Evolutionary conservation across 2,113 vertebrate genomes (phyloP).

Genomic region (Pelodiscus sinensis): DNA sequence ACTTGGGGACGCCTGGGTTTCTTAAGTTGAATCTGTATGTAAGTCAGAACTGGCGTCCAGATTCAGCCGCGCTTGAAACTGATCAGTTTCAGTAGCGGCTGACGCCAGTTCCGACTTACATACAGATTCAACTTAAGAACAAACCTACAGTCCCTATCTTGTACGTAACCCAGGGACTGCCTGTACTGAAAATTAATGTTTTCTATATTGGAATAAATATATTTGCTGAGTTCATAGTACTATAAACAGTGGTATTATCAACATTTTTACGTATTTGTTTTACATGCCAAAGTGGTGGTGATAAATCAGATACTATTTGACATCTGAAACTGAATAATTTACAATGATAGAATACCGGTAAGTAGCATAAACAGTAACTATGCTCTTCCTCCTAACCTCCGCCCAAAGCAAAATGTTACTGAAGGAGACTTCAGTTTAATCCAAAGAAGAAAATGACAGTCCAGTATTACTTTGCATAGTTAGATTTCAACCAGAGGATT

Average conservation of each 20-base stretch:
- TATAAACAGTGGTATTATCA: background rate
- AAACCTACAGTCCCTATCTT: too few relatives aligned
- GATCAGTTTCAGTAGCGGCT: too few relatives aligned
- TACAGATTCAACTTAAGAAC: too few relatives aligned
- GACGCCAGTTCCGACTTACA: too few relatives aligned
- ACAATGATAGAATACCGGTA: background rate
- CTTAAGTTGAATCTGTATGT: too few relatives aligned
- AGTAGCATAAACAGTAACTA: background rate
- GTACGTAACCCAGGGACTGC: too few relatives aligned
- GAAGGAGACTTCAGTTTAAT: background rate
- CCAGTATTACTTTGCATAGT: background rate
- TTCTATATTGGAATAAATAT: background rate
- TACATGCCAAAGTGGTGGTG: background rate
- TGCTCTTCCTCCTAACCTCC: background rate
- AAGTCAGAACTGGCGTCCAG: too few relatives aligned
- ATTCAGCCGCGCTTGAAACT: too few relatives aligned
- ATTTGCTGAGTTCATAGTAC: background rate
- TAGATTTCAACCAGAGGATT: background rate
- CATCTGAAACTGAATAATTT: background rate
- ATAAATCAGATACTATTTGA: background rate
- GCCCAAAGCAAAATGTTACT: background rate
- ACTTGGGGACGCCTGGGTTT: too few relatives aligned
- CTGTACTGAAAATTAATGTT: background rate
- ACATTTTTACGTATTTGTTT: background rate
- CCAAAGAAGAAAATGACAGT: background rate